These are phyloP conservation scores for Melanocharis versteri DNA, from an alignment of 2,113 vertebrate genomes.

Conservation along the genomic window DNA sequence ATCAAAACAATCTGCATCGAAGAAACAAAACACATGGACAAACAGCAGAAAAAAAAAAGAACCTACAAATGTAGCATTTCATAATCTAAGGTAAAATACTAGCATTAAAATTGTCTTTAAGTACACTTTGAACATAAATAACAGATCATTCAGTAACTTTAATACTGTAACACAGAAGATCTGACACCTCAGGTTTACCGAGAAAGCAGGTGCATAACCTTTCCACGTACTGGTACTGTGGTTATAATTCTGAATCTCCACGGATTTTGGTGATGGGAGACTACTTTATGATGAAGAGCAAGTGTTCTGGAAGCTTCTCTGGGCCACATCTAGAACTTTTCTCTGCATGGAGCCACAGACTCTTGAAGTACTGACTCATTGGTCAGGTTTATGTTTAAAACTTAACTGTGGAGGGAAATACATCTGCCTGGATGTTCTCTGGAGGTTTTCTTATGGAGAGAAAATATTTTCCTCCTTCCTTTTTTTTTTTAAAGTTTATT, in stretches of 20 bases:
- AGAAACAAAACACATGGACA: slow-evolving; percentile 71
- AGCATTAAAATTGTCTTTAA: not conserved
- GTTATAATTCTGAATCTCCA: slow-evolving; percentile 2
- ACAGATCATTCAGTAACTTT: not conserved
- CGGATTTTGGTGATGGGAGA: not conserved
- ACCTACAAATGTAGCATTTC: slow-evolving; percentile 78
- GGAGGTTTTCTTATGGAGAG: not conserved
- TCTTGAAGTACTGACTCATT: not conserved
- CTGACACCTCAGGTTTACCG: not conserved
- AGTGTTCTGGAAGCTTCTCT: not conserved
- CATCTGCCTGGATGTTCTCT: not conserved
- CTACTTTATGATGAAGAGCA: not conserved
- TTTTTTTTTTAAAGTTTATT: not conserved
- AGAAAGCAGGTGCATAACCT: not conserved
- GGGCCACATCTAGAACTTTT: not conserved
- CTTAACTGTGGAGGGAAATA: not conserved
- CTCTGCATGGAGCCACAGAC: not conserved
- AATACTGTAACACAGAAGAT: not conserved
- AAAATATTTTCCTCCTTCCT: not conserved
- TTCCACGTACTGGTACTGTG: not conserved
- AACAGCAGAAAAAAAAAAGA: slow-evolving; percentile 71
- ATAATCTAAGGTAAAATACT: slow-evolving; percentile 80
- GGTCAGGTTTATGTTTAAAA: not conserved
- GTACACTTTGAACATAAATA: not conserved
- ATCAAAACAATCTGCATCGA: slow-evolving; percentile 71